Base-by-base conservation (phyloP, 2,113 vertebrate species). In the Litocranius walleri region DNA sequence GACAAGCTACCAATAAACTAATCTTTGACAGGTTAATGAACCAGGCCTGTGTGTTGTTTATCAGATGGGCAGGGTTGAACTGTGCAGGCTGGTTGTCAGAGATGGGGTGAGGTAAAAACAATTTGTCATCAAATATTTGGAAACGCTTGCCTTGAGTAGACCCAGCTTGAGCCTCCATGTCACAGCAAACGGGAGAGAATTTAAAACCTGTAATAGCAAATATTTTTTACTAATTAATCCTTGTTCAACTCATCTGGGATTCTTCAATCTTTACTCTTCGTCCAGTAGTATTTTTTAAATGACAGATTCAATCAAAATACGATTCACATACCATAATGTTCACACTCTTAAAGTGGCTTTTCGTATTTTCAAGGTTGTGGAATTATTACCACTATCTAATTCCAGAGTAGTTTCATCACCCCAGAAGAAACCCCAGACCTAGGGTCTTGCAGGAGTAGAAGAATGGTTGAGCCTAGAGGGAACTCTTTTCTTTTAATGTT, bases 161-260 rank as follows among this genome's bases (percentile, higher is more conserved):
- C 10, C 91, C 97, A 91, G 96, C 86, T 97, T 90, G 96, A 97
- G 94, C 93, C 56, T 98, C 98, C 97, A 98, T 97, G 61, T 98
- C 96, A 96, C 98, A 98, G 48, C 97, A 98, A 97, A 98, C 98
- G 80, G 98, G 98, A 80, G 98, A 98, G 93, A 98, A 98, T 95
- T 98, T 98, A 92, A 98, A 98, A 94, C 97, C 98, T 98, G 96
- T 52, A 98, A 97, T 19, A 43, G 12, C 6, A 94, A 98, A 94
- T 7, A 93, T 90, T 93, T 97, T 97, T 97, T 80, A 81, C 2
- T 74, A 91, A 95, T 97, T 87, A 97, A 87, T 93, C 15, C 17
- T 90, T 94, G 29, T 78, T 3, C n/a, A 97, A 78, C 15, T 80
- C 43, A 86, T 62, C 48, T 85, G 52, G 5, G 13, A 91, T 92